phyloP scores from a whole-genome alignment of 2,113 vertebrate species.

The Mandrillus leucophaeus region DNA sequence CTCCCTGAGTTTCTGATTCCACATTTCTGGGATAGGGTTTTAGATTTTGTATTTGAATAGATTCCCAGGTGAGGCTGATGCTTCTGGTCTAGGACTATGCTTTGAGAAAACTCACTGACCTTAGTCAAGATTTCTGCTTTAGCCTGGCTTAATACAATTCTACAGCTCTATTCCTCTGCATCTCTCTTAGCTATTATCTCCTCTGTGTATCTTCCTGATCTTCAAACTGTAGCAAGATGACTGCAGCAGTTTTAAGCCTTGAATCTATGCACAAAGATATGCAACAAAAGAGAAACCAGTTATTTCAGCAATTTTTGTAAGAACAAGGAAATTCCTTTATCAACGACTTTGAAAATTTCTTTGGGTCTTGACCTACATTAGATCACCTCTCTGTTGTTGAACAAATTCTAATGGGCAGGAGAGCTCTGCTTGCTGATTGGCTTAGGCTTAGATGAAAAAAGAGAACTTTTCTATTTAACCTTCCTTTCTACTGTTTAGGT shows the following conservation, averaged over 20 bases:
- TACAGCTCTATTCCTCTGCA: background rate
- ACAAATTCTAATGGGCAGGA: background rate
- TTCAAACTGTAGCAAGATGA: background rate
- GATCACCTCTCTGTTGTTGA: background rate
- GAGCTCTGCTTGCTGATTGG: background rate
- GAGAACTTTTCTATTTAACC: background rate
- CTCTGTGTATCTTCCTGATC: background rate
- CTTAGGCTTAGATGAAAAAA: background rate
- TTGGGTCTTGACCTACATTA: background rate
- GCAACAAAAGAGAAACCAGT: background rate
- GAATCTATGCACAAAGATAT: background rate
- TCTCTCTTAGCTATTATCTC: background rate
- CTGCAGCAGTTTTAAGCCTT: background rate
- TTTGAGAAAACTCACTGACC: background rate
- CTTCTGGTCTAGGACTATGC: background rate
- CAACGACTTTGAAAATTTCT: background rate
- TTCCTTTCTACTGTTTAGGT: background rate
- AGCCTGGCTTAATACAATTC: background rate
- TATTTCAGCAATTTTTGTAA: background rate
- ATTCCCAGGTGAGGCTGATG: background rate
- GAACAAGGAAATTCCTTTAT: background rate
- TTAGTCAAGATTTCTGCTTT: background rate
- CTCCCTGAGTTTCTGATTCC: background rate
- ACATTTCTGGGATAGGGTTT: background rate
- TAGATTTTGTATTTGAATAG: background rate